Evolutionary conservation across 2,888 invertebrate genomes (phyloP).

Genomic region (Idaea straminata): DNA sequence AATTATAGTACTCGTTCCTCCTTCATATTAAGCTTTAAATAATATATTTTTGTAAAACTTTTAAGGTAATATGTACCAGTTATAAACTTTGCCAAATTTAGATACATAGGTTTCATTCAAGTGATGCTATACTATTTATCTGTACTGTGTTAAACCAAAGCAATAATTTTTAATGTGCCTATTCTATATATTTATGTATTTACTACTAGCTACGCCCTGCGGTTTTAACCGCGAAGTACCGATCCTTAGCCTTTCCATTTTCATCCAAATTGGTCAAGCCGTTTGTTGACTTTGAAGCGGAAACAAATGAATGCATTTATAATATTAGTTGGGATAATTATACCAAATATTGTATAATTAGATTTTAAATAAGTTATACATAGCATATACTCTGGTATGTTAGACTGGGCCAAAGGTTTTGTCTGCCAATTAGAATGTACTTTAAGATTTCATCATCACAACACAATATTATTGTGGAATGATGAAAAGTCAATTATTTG

Average conservation of each 20-base stretch:
- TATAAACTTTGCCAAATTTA: conserved; percentile 71
- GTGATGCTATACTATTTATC: conserved; percentile 61
- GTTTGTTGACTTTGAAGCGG: background rate
- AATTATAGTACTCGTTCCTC: conserved; percentile 55
- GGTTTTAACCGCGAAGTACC: background rate
- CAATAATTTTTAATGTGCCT: conserved; percentile 71
- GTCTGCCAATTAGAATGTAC: background rate
- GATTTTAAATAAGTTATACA: conserved; percentile 18
- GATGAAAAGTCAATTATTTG: background rate
- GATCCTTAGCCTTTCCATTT: too few relatives aligned
- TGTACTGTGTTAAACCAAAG: conserved; percentile 77
- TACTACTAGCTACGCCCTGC: background rate
- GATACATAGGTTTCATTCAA: conserved; percentile 66
- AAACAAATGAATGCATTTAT: background rate
- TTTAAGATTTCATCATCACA: background rate
- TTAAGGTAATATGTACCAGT: conserved; percentile 56
- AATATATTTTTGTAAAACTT: conserved; percentile 67
- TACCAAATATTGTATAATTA: conserved; percentile 67
- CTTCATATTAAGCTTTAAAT: conserved; percentile 62
- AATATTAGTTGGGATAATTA: conserved; percentile 14
- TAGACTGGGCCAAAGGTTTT: background rate
- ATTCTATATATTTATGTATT: conserved; percentile 22
- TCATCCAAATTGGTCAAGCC: conserved; percentile 8
- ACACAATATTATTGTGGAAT: background rate
- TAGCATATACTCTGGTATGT: background rate